Evolutionary conservation across 2,888 invertebrate species (phyloP), one percentile per base, ranked within the genome.

Genomic region (Strigamia maritima): DNA sequence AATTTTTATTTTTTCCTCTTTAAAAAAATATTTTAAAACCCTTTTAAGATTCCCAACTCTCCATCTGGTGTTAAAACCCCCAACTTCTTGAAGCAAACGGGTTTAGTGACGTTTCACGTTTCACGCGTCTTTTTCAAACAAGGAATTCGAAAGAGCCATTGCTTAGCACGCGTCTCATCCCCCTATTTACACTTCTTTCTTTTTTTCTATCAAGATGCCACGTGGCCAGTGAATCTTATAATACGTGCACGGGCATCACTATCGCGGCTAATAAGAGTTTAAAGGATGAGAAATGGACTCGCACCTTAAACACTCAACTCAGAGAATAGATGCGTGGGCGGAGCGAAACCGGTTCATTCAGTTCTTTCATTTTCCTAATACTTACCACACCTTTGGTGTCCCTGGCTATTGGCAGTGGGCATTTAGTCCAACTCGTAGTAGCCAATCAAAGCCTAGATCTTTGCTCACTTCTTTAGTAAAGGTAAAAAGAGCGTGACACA

Each of bases 201-300:
- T 60, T 60, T 60, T 60, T 60, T 10, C 60, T 60, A 12, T n/a
- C 60, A 19, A 6, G 60, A 60, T 19, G 60, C 60, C 60, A 60
- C 60, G 60, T 60, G 60, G 60, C 60, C 60, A 60, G 19, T 60
- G 60, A 2, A 60, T 22, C 8, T 60, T n/a, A 24, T 19, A 24
- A 2, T 22, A 19, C 60, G 60, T 60, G 60, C 60, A 60, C 22
- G 22, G 24, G 60, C 60, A 60, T 24, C 2, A 19, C 60, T 19
- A 19, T 19, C 60, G 24, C 19, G 10, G 60, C 19, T 60, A 60
- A 60, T 60, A 60, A 19, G 8, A 19, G 22, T 60, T 60, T 60
- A 60, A 60, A 60, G 60, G 22, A 22, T 60, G 60, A 60, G 60
- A 60, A 60, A 60, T 60, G 60, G 60, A 60, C 60, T 60, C 60